phyloP scores from a whole-genome alignment of 2,888 invertebrate species.

The Panorpa germanica region DNA sequence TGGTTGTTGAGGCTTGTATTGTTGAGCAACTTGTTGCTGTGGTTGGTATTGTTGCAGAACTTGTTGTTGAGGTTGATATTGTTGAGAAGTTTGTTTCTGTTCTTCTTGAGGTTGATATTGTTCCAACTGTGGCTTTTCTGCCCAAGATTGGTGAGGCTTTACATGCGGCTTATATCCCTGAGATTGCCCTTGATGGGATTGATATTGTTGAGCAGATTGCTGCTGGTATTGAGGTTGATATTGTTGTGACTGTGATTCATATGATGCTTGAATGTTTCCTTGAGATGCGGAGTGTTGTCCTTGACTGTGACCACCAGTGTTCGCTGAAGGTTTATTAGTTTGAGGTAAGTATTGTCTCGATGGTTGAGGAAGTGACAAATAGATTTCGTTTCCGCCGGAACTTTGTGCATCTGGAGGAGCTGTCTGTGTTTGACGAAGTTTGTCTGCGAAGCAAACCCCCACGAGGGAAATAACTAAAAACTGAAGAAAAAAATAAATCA shows the following conservation, averaged over 20 bases:
- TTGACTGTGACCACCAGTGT: not conserved
- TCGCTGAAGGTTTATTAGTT: not conserved
- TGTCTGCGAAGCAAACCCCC: conserved; percentile 3
- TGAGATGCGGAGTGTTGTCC: not conserved
- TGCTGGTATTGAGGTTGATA: conserved; percentile 7
- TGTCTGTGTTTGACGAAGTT: not conserved
- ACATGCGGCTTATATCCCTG: conserved; percentile 6
- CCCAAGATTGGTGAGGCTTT: conserved; percentile 6
- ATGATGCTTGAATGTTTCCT: not conserved
- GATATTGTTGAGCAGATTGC: conserved; percentile 4
- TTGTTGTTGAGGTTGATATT: conserved; percentile 16
- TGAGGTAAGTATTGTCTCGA: not conserved
- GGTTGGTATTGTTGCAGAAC: conserved; percentile 19
- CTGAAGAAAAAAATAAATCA: conserved; percentile 2
- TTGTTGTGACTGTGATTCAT: conserved; percentile 4
- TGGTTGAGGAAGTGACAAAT: not conserved
- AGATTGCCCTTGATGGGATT: conserved; percentile 4
- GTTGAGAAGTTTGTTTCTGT: conserved; percentile 12
- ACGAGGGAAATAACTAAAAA: conserved; percentile 2
- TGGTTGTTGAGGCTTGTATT: conserved; percentile 6
- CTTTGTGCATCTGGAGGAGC: not conserved
- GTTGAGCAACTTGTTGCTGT: conserved; percentile 12
- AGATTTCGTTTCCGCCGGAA: conserved; percentile 4
- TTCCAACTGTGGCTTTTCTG: not conserved
- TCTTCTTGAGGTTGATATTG: too few species aligned